These are phyloP conservation scores for Athrips mouffetella DNA, from an alignment of 2,888 invertebrate genomes.

Conservation along the genomic window DNA sequence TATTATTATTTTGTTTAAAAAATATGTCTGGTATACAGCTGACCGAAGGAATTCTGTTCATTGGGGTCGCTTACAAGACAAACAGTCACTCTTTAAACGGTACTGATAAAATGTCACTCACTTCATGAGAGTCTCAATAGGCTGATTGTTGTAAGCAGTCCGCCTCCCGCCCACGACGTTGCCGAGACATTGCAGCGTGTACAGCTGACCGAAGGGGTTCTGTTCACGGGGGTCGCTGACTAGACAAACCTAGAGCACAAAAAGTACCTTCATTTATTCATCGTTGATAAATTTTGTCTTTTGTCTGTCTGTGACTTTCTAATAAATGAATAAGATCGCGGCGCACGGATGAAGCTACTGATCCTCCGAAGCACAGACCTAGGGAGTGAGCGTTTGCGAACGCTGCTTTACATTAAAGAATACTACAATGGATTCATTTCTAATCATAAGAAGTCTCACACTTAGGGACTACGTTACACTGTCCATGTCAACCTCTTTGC, in stretches of 20 bases:
- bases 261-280: neutral
- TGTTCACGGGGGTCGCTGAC: slow-evolving; percentile 90
- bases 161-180: slow-evolving; percentile 89
- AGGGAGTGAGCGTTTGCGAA: too few species aligned
- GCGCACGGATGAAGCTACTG: too few species aligned
- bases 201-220: slow-evolving; percentile 87
- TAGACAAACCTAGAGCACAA: slow-evolving; percentile 82
- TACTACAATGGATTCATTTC: too few species aligned
- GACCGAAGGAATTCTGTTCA: slow-evolving; percentile 86
- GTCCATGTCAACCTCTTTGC: too few species aligned
- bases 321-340: too few species aligned
- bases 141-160: slow-evolving; percentile 93
- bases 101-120: slow-evolving; percentile 24
- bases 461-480: too few species aligned
- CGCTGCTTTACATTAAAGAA: too few species aligned
- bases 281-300: neutral
- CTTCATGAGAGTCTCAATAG: slow-evolving; percentile 86
- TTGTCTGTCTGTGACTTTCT: too few species aligned
- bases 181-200: slow-evolving; percentile 92
- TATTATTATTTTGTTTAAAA: too few species aligned
- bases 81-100: too few species aligned
- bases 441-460: too few species aligned
- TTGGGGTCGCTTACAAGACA: slow-evolving; percentile 93
- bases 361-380: too few species aligned
- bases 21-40: slow-evolving; percentile 89